Conservation (phyloP, 2,888 invertebrate species). For the Agonopterix arenella region DNA sequence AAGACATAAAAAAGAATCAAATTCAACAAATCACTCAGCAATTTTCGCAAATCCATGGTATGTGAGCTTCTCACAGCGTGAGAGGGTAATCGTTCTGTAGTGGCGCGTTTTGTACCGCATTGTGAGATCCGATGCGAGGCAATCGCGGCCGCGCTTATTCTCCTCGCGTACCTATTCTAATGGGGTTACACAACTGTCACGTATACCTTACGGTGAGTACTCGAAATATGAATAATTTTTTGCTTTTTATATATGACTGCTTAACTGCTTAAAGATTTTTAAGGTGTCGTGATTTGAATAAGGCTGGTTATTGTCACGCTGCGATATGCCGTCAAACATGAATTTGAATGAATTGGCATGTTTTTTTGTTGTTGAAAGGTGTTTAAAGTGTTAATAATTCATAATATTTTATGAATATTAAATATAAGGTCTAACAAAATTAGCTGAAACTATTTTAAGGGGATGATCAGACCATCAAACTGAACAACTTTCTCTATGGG, state of each 20-base stretch:
- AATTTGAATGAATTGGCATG: no score
- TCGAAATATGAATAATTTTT: conserved; percentile 41
- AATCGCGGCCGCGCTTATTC: conserved; percentile 49
- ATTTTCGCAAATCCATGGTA: conserved; percentile 30
- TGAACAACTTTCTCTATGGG: no score
- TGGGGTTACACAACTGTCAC: conserved; percentile 47
- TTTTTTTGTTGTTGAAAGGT: no score
- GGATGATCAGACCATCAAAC: no score
- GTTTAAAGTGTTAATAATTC: no score
- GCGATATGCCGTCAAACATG: no score
- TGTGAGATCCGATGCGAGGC: conserved; percentile 47
- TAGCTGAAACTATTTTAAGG: no score
- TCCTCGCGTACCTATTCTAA: conserved; percentile 59
- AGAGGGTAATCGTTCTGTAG: conserved; percentile 69
- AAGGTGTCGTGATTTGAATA: no score
- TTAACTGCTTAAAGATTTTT: background rate
- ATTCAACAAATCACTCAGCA: conserved; percentile 6
- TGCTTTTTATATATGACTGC: background rate
- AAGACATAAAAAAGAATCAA: background rate
- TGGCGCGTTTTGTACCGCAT: conserved; percentile 58
- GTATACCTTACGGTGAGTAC: conserved; percentile 28
- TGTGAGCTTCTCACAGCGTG: conserved; percentile 39
- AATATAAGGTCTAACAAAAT: no score
- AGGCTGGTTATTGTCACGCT: no score
- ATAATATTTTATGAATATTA: no score